phyloP scores from a whole-genome alignment of 2,888 invertebrate genomes.

The Rambutsinella grinnellia region DNA sequence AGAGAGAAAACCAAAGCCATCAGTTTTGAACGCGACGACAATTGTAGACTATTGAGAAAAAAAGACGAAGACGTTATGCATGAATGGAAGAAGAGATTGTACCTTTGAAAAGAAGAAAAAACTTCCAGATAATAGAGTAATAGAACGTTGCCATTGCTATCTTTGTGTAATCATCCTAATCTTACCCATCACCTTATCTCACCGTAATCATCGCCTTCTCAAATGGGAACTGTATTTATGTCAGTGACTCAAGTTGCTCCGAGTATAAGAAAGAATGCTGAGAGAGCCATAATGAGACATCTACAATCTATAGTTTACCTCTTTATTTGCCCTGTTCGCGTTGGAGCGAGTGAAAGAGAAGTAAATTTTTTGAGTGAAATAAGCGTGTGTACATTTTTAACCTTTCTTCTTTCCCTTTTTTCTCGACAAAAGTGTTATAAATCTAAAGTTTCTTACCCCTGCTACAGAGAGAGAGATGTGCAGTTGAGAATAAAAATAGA shows the following conservation, averaged over 20 bases:
- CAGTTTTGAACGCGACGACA: no score
- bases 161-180: slow-evolving; percentile 34
- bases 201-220: slow-evolving; percentile 27
- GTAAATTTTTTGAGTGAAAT: not conserved
- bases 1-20: not conserved
- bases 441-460: not conserved
- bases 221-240: slow-evolving; percentile 3
- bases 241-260: not conserved
- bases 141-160: slow-evolving; percentile 20
- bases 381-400: not conserved
- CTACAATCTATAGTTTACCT: not conserved
- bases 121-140: not conserved
- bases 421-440: not conserved
- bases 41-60: no score
- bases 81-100: not conserved
- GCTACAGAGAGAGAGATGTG: no score
- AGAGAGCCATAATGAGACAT: not conserved
- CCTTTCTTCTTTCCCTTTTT: not conserved
- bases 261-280: no score
- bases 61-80: no score
- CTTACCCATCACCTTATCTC: slow-evolving; percentile 50
- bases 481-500: not conserved
- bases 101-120: not conserved
- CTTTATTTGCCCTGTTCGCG: not conserved
- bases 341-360: not conserved